Evolutionary conservation across 1,140 invertebrate species (phyloP).

Genomic region (Magallana angulata): DNA sequence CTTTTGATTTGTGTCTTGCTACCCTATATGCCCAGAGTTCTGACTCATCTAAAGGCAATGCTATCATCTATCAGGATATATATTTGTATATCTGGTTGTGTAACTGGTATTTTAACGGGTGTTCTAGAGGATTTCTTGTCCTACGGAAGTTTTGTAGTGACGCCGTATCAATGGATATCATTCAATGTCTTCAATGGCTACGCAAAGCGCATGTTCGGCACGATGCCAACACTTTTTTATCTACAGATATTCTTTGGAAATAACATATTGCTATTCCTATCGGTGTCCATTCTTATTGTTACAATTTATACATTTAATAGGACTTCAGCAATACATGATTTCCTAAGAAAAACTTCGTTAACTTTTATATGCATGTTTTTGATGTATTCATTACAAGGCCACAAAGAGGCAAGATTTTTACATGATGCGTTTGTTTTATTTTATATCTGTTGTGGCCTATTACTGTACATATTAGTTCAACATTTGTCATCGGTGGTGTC

Average conservation of each 20-base stretch:
- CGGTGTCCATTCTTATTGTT: conserved; percentile 5
- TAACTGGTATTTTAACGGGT: conserved; percentile 58
- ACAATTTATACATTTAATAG: background rate
- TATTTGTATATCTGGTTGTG: conserved; percentile 40
- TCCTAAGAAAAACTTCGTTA: background rate
- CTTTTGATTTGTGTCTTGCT: conserved; percentile 41
- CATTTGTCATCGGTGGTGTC: background rate
- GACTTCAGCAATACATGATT: background rate
- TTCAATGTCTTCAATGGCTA: conserved; percentile 70
- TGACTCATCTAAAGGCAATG: background rate
- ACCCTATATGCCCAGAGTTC: background rate
- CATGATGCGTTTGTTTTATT: conserved; percentile 71
- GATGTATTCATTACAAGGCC: conserved; percentile 65
- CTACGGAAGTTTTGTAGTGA: conserved; percentile 67
- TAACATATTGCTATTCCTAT: conserved; percentile 25
- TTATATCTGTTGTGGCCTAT: conserved; percentile 54
- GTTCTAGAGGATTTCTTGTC: conserved; percentile 63
- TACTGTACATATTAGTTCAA: conserved; percentile 29
- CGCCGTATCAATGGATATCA: conserved; percentile 70
- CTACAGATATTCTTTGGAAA: conserved; percentile 36
- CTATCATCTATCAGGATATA: background rate
- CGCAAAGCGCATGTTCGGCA: conserved; percentile 65
- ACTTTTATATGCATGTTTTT: conserved; percentile 58
- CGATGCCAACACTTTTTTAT: conserved; percentile 47
- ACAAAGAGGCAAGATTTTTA: conserved; percentile 73